A percentile compares a stretch with the other conserved stretches of the same genome.
Conservation (phyloP, 2,797 vertebrate genomes). For the Alectoris magna region DNA sequence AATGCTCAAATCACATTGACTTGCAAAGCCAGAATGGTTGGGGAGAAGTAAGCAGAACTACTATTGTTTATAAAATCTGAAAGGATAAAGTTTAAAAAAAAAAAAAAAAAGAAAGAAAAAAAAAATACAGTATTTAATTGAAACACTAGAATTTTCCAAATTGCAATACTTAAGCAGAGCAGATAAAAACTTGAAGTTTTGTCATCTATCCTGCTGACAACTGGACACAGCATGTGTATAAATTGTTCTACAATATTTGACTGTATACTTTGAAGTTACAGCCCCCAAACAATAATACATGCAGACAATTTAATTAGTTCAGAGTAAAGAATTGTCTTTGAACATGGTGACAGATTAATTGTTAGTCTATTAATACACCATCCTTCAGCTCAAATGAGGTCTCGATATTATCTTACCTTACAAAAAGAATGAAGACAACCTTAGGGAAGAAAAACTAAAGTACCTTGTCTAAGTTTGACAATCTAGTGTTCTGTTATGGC, state of each 20-base stretch:
- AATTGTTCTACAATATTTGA: not conserved
- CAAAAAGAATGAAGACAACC: not conserved
- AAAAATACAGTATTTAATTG: not conserved
- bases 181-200: not conserved
- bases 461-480: not conserved
- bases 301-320: slow-evolving; percentile 9
- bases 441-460: not conserved
- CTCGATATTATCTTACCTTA: not conserved
- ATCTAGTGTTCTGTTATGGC: not conserved
- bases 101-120: not conserved
- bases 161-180: not conserved
- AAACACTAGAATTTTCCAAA: not conserved
- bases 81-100: not conserved
- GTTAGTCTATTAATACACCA: slow-evolving; percentile 41
- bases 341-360: not conserved
- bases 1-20: not conserved
- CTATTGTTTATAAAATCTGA: not conserved
- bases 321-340: not conserved
- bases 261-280: not conserved
- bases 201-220: not conserved
- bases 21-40: not conserved
- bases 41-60: not conserved
- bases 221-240: not conserved
- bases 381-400: slow-evolving; percentile 1
- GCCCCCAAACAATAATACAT: not conserved